These are phyloP conservation scores for Drosophila pruinosa DNA, from an alignment of 1,140 invertebrate genomes.

Conservation along the genomic window DNA sequence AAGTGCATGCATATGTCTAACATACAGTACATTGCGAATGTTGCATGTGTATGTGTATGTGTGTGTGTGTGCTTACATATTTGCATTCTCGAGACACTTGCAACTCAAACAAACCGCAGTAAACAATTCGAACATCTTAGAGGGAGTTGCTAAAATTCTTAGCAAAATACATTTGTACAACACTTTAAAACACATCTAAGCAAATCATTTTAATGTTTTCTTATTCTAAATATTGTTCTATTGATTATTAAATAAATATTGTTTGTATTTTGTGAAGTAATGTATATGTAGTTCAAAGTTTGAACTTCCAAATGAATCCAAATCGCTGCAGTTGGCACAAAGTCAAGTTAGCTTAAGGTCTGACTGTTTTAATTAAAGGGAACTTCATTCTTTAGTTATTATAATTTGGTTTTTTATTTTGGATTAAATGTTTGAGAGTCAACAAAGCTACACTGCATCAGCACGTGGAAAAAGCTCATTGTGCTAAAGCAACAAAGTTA, in stretches of 20 bases:
- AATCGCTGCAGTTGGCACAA: background rate
- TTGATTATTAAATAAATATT: no score
- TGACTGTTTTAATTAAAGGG: background rate
- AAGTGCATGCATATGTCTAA: constrained; percentile 11
- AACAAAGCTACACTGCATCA: constrained; percentile 15
- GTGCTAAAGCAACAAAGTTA: background rate
- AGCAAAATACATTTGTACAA: no score
- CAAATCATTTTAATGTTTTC: no score
- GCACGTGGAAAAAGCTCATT: background rate
- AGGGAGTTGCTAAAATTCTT: background rate
- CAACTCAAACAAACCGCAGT: background rate
- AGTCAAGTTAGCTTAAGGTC: background rate
- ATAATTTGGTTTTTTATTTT: background rate
- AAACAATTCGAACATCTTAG: background rate
- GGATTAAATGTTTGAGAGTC: background rate
- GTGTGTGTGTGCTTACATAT: constrained; percentile 21
- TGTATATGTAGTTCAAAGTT: no score
- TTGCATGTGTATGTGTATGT: no score
- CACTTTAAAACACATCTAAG: background rate
- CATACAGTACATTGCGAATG: no score
- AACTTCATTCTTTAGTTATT: background rate
- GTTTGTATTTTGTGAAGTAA: no score
- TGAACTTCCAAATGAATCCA: no score
- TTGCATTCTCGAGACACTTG: constrained; percentile 24
- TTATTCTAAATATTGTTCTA: no score